phyloP scores from a whole-genome alignment of 1,140 invertebrate genomes.

The Brachionus plicatilis region DNA sequence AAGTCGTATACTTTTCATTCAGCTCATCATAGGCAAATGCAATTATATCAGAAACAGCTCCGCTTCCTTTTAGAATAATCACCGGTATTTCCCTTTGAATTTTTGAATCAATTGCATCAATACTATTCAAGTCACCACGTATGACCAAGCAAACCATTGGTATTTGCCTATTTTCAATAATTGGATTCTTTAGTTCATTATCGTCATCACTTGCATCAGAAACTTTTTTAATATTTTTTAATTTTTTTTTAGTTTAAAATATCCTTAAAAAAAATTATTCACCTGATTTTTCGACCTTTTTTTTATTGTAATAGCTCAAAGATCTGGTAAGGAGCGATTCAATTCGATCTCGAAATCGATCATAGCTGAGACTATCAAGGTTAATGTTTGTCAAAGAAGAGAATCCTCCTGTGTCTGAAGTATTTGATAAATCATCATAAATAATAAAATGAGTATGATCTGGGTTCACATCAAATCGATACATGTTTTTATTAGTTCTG shows the following conservation, averaged over 20 bases:
- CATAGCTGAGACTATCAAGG: not conserved
- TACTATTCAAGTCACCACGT: slow-evolving; percentile 52
- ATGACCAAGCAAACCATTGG: slow-evolving; percentile 57
- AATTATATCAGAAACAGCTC: slow-evolving; percentile 54
- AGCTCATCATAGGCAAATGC: slow-evolving; percentile 54
- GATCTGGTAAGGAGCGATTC: slow-evolving; percentile 20
- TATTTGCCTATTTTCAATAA: slow-evolving; percentile 41
- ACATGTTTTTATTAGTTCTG: slow-evolving; percentile 6
- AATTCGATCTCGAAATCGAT: slow-evolving; percentile 24
- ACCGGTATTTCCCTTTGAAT: slow-evolving; percentile 55
- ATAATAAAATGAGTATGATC: slow-evolving; percentile 40
- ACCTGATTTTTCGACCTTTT: not conserved
- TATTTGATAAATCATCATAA: slow-evolving; percentile 21
- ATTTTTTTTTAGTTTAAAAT: not conserved
- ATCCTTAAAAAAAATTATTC: not conserved
- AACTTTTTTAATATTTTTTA: not conserved
- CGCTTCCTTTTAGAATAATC: slow-evolving; percentile 54
- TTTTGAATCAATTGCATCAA: slow-evolving; percentile 51
- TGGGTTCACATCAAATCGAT: slow-evolving; percentile 14
- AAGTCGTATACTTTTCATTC: slow-evolving; percentile 47
- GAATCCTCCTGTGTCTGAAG: not conserved
- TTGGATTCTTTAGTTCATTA: not conserved
- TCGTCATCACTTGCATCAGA: slow-evolving; percentile 17
- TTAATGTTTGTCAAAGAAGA: not conserved
- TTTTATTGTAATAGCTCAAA: not conserved